Conservation (phyloP, 2,888 invertebrate genomes). For the Macrosiphum euphorbiae region DNA sequence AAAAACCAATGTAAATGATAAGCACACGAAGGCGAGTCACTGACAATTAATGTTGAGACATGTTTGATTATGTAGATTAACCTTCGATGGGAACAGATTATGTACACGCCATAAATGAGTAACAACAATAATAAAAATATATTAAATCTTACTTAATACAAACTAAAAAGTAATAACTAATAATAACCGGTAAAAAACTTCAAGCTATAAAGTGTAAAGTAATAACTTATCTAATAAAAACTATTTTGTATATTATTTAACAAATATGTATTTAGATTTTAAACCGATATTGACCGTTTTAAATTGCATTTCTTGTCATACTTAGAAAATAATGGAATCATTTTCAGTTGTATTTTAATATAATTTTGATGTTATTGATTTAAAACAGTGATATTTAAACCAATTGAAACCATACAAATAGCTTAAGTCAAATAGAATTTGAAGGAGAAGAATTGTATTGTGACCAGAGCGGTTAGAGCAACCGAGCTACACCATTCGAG, state of each 20-base stretch:
- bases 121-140: neutral
- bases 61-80: slow-evolving; percentile 11
- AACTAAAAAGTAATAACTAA: neutral
- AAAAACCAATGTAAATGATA: neutral
- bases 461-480: too few species aligned
- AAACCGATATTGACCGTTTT: neutral
- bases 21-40: neutral
- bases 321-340: neutral
- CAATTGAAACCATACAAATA: neutral
- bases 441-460: too few species aligned
- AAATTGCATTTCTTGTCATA: neutral
- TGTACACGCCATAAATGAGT: neutral
- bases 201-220: too few species aligned
- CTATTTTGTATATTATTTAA: neutral
- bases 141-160: neutral
- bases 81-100: neutral
- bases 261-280: neutral
- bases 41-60: neutral
- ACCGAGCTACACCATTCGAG: too few species aligned
- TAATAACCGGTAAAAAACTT: too few species aligned
- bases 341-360: neutral
- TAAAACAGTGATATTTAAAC: too few species aligned
- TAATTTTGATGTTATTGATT: too few species aligned
- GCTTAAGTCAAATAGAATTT: too few species aligned
- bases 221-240: too few species aligned